phyloP scores from a whole-genome alignment of 2,113 vertebrate genomes.

The Dromiciops gliroides region DNA sequence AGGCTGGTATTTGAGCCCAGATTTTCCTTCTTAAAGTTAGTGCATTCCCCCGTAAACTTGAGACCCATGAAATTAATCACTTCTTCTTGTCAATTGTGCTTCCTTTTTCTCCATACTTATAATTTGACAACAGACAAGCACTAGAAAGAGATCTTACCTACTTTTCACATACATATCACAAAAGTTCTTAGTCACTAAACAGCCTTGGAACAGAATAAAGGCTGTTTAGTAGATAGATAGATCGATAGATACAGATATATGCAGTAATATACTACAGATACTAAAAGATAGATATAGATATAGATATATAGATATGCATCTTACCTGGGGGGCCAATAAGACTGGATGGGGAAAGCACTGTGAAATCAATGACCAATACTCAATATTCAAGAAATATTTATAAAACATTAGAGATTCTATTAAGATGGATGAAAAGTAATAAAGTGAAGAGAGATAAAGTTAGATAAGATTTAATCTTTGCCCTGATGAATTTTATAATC shows the following conservation, averaged over 20 bases:
- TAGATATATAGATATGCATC: too few relatives aligned
- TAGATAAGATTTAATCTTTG: not conserved
- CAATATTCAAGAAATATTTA: not conserved
- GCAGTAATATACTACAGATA: too few relatives aligned
- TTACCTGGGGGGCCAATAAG: too few relatives aligned
- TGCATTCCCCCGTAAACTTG: not conserved
- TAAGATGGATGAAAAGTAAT: not conserved
- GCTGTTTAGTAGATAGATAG: too few relatives aligned
- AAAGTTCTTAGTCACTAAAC: not conserved
- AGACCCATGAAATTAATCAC: not conserved
- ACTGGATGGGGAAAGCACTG: not conserved
- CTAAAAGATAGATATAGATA: too few relatives aligned
- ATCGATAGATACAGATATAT: too few relatives aligned
- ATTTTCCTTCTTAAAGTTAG: not conserved
- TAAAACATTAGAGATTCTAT: not conserved
- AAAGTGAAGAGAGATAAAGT: not conserved
- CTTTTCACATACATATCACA: not conserved
- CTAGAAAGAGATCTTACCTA: not conserved
- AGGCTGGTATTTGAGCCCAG: not conserved
- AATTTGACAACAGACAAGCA: not conserved
- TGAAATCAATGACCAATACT: not conserved
- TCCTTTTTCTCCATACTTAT: not conserved
- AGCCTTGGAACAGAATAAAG: not conserved
- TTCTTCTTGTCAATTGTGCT: not conserved
- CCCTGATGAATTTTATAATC: not conserved